Percentiles rank a stretch among this genome's conserved stretches.
Evolutionary conservation across 2,888 invertebrate genomes (phyloP).

Genomic region (Himalopsyche kuldschensis): DNA sequence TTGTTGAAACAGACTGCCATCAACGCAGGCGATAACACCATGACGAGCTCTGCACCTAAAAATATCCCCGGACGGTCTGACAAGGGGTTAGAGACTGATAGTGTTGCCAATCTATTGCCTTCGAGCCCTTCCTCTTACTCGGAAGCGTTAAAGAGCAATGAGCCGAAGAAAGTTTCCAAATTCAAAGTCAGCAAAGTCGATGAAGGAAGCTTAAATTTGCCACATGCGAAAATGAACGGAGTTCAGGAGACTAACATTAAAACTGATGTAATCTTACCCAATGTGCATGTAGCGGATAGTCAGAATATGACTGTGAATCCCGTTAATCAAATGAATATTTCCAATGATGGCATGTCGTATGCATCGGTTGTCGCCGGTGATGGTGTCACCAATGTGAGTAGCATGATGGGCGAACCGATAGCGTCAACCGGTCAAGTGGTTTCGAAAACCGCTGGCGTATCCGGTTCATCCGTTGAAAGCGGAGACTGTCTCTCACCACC

Average conservation of each 20-base stretch:
- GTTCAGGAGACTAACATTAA: constrained; percentile 7
- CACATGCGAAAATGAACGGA: constrained; percentile 34
- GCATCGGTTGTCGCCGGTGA: not conserved
- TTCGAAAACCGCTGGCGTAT: constrained; percentile 5
- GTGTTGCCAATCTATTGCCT: not conserved
- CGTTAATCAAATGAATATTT: not conserved
- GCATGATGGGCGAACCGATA: not conserved
- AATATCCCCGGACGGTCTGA: not conserved
- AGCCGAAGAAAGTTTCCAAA: constrained; percentile 34
- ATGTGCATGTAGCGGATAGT: not conserved
- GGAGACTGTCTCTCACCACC: constrained; percentile 1
- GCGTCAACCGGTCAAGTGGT: not conserved
- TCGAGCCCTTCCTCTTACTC: constrained; percentile 5
- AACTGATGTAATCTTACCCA: not conserved
- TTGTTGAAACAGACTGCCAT: constrained; percentile 12
- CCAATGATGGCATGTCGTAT: not conserved
- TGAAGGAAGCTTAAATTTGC: constrained; percentile 21
- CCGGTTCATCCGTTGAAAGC: not conserved
- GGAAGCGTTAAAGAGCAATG: constrained; percentile 11
- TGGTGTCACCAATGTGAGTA: not conserved
- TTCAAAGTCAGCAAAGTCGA: constrained; percentile 37
- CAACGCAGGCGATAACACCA: not conserved
- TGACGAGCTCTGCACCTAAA: not conserved
- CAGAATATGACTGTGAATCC: not conserved
- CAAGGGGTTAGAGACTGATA: not conserved